Percentiles rank a stretch among this genome's conserved stretches.
These are phyloP conservation scores for Neolamprologus falcicula DNA, from an alignment of 2,113 vertebrate genomes.

Conservation along the genomic window DNA sequence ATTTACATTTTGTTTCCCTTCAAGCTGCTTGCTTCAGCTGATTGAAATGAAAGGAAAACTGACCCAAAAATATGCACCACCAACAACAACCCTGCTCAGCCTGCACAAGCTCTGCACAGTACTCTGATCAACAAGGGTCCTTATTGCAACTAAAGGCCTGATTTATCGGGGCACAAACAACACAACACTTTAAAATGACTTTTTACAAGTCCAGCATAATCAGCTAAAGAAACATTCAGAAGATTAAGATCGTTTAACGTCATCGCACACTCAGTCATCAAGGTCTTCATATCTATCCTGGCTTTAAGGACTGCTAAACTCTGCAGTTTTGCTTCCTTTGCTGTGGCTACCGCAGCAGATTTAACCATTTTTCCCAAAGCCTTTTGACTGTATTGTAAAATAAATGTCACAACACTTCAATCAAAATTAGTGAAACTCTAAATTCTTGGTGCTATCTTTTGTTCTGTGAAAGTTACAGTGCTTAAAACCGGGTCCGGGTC, in stretches of 20 bases:
- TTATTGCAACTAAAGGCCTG: constrained; percentile 24
- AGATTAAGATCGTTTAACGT: not conserved
- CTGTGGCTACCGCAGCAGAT: not conserved
- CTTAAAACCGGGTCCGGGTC: not conserved
- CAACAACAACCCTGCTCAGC: not conserved
- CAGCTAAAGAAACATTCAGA: constrained; percentile 7
- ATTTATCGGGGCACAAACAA: constrained; percentile 3
- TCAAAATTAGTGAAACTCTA: not conserved
- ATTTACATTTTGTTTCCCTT: not conserved
- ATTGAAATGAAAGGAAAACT: not conserved
- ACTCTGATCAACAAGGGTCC: not conserved
- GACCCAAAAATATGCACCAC: not conserved
- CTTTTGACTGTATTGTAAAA: not conserved
- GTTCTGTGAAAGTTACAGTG: not conserved
- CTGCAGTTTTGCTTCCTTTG: not conserved
- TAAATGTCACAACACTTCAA: not conserved
- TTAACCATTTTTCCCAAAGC: not conserved
- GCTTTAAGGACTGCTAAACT: not conserved
- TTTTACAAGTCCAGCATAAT: not conserved
- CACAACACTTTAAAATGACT: not conserved
- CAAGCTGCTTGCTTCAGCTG: not conserved
- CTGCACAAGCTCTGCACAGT: not conserved
- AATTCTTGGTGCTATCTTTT: not conserved
- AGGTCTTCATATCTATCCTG: not conserved
- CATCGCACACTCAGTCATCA: not conserved